Evolutionary conservation across 2,113 vertebrate species (phyloP).

Genomic region (Microtus pennsylvanicus): DNA sequence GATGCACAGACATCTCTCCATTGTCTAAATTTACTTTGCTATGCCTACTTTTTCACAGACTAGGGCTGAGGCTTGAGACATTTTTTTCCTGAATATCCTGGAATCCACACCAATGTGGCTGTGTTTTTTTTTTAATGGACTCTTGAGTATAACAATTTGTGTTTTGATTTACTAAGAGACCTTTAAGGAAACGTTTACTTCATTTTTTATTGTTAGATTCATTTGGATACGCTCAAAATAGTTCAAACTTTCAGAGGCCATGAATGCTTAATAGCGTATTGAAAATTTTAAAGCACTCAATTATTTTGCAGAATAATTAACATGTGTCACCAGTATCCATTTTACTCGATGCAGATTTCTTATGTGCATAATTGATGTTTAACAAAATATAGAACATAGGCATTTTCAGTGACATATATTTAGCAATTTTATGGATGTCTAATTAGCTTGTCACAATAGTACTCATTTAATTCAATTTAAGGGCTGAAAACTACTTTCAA

Average conservation of each 20-base stretch:
- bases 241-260: slow-evolving; percentile 62
- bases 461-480: slow-evolving; percentile 76
- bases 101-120: neutral
- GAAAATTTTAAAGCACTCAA: slow-evolving; percentile 73
- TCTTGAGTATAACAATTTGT: neutral
- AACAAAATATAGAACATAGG: slow-evolving; percentile 76
- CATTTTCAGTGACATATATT: slow-evolving; percentile 74
- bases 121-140: neutral
- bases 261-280: slow-evolving; percentile 72
- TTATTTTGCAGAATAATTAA: slow-evolving; percentile 79
- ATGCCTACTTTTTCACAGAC: neutral
- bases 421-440: slow-evolving; percentile 73
- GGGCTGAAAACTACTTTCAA: slow-evolving; percentile 64
- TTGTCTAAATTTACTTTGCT: slow-evolving; percentile 13
- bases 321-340: slow-evolving; percentile 69
- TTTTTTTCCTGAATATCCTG: slow-evolving; percentile 10
- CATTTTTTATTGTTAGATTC: slow-evolving; percentile 68
- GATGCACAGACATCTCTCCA: neutral
- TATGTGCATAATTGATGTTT: slow-evolving; percentile 78
- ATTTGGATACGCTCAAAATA: slow-evolving; percentile 74
- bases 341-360: slow-evolving; percentile 77
- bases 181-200: slow-evolving; percentile 53
- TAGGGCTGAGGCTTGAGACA: neutral
- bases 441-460: slow-evolving; percentile 79
- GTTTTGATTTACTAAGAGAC: slow-evolving; percentile 55